Evolutionary conservation across 2,113 vertebrate species (phyloP), one percentile per base, ranked within the genome.

Genomic region (Toxostoma redivivum): DNA sequence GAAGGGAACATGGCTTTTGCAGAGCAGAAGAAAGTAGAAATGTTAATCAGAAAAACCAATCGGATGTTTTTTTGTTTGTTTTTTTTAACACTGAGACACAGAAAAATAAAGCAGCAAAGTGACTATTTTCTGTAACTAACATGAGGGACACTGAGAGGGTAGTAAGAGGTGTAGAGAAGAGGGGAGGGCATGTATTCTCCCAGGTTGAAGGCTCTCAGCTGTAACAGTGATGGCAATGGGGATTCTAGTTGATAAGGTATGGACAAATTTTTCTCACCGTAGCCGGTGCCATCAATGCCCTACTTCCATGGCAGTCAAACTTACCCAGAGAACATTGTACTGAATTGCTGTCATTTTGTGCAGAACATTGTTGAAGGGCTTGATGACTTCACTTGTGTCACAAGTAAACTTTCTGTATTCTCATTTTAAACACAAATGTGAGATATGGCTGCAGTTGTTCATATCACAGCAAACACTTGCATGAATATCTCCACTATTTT

Each of bases 371-470:
- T 28, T 60, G 74, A 76, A 85, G 37, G 57, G 16, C 57, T 69
- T 57, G 66, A 25, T 76, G 37, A 70, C 15, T 69, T 79, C 15
- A 53, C 11, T 72, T 74, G 57, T 69, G 45, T 77, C 62, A 44
- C 53, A 65, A 82, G 38, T 48, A 57, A 77, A 38, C n/a, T 62
- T 90, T 50, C 21, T 44, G 15, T 40, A 9, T 73, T 93, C 61
- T 78, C 13, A 6, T 77, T 92, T 88, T 71, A 58, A 86, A 45
- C 42, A 38, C 38, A 81, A 44, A 38, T 33, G 16, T 40, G 45
- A n/a, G 19, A 42, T 73, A 18, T 0, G 14, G 23, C 48, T 73
- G 38, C 66, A 81, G 38, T 45, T 0, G 0, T 37, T 74, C 4
- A 1, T 51, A 50, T 67, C 33, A 15, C 66, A 50, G 42, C 58